Conservation (phyloP, 2,113 vertebrate genomes). For the Rattus rattus region DNA sequence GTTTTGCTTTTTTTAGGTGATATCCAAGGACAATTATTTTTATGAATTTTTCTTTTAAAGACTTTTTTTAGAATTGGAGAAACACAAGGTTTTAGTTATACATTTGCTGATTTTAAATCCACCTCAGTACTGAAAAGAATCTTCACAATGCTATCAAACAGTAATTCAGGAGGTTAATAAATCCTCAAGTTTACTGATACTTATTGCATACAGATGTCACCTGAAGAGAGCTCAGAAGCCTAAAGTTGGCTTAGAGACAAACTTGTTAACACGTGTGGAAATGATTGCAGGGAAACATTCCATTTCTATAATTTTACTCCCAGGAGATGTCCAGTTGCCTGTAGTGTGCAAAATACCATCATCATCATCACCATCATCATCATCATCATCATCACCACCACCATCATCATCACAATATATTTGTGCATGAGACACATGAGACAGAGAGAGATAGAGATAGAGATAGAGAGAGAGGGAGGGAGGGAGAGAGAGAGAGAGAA, state of each 20-base stretch:
- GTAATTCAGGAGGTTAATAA: background rate
- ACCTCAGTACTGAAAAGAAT: background rate
- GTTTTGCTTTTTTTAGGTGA: background rate
- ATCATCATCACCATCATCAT: background rate
- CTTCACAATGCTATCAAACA: background rate
- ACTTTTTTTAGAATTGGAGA: background rate
- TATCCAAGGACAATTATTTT: background rate
- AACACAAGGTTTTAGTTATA: background rate
- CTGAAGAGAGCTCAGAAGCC: background rate
- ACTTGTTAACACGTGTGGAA: background rate
- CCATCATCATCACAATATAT: background rate
- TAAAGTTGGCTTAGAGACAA: background rate
- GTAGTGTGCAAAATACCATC: background rate
- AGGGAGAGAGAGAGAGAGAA: no score
- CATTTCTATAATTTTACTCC: background rate
- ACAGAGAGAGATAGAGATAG: background rate
- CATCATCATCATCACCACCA: background rate
- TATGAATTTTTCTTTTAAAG: slow-evolving; percentile 23
- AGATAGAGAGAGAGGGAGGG: no score
- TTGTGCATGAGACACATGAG: no score
- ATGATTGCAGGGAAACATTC: background rate
- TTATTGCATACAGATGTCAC: background rate
- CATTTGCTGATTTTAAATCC: background rate
- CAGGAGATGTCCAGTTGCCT: background rate
- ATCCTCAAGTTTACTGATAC: background rate